Base-by-base conservation (phyloP, 2,797 vertebrate genomes). In the Pogonophryne albipinna region DNA sequence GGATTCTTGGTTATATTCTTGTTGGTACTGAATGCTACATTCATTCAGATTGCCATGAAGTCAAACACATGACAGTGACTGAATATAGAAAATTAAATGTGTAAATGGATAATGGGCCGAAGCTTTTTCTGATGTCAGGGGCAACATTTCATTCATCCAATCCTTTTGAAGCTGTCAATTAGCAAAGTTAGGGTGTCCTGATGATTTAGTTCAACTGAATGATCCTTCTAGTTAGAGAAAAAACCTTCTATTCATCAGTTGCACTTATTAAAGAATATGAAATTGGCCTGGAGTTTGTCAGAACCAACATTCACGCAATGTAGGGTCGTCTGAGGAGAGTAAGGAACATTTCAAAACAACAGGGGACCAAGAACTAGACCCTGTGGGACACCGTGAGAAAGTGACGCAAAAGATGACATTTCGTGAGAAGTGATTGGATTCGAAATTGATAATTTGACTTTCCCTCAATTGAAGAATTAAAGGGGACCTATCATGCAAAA, bases 171-270 rank as follows among this genome's bases (percentile, higher is more conserved):
- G 67, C 19, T 47, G 41, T 16, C 19, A 13, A 47, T 66, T 10
- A 71, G 13, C 46, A 23, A 62, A 45, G 8, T 50, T 52, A 55
- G 55, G 16, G 14, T 16, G n/a, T 41, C 9, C 10, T 9, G 2
- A 56, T 53, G 49, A 27, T 59, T 60, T 53, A 10, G 27, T 71
- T 50, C 4, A 16, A 59, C 41, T 16, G 7, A 56, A 78, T 58
- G n/a, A n/a, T 51, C 56, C 52, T 52, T 27, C 41, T 44, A 55
- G 60, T 23, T 61, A 42, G 61, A 60, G 34, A 17, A n/a, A 20
- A n/a, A 23, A 44, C 20, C 17, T 55, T 50, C 15, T 3, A 44
- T 50, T 61, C n/a, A 62, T 58, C 53, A 64, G 42, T 19, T 74
- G 19, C 19, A 13, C 23, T 57, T 65, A 49, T 47, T 57, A 4